Base-by-base conservation (phyloP, 2,113 vertebrate species). In the Pseudonaja textilis region DNA sequence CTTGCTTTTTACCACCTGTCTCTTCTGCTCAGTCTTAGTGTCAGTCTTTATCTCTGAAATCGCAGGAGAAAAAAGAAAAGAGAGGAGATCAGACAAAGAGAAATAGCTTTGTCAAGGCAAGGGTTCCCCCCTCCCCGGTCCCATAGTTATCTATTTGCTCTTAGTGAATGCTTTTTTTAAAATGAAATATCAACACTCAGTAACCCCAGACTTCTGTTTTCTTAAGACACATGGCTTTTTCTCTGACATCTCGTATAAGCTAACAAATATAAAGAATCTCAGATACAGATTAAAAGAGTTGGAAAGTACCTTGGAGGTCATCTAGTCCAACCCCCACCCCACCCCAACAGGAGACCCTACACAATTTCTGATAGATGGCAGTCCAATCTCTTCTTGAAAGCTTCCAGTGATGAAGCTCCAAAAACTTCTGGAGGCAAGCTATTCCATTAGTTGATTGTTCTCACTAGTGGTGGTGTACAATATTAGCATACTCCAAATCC, bases 1-100 rank as follows among this genome's bases (percentile, higher is more conserved):
- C 59, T 95, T 92, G 34, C 90, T 93, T 96, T 95, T 95, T 85
- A 94, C 94, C 88, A 95, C 85, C 61, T 95, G 93, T 91, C n/a
- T 1, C 85, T 93, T 95, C 91, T 88, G 55, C 47, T 91, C 56
- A 91, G 56, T 91, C 64, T 91, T 87, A 39, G 61, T 95, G 93
- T 91, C 93, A 96, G 25, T 94, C 93, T 96, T 90, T 86, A 86
- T 93, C 88, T 95, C 86, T 26, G 85, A 34, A 93, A 91, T 74
- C 88, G 16, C 89, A 95, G 87, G 74, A 47, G 55, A 26, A 4
- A n/a, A 56, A 47, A n/a, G 20, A 52, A 34, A n/a, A 14, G n/a
- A 23, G 57, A 64, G 34, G 85, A 39, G 57, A 25, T 45, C 11
- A 54, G 81, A 26, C 22, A 55, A 85, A 61, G 25, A n/a, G 89